Conservation (phyloP, 2,113 vertebrate genomes). For the Felis chaus region DNA sequence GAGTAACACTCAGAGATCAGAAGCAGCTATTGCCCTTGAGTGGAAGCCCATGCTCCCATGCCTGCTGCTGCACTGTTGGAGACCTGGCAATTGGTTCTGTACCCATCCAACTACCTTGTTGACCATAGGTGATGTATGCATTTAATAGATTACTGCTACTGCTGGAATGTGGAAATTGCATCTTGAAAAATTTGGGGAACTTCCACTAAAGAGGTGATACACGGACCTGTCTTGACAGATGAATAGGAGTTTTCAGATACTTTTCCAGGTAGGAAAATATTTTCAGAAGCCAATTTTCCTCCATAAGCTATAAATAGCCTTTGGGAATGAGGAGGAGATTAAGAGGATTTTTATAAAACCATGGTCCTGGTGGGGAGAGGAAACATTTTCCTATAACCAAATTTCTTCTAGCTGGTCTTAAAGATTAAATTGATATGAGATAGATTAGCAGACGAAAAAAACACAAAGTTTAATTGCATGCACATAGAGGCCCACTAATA, state of each 20-base stretch:
- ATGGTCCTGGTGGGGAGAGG: neutral
- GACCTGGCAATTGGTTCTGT: neutral
- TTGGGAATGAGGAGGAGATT: neutral
- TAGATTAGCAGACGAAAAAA: neutral
- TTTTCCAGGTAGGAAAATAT: neutral
- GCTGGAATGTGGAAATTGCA: neutral
- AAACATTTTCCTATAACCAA: neutral
- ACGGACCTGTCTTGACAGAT: neutral
- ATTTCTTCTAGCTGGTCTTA: neutral
- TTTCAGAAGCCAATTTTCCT: neutral
- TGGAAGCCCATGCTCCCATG: neutral
- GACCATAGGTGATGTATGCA: neutral
- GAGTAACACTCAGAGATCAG: neutral
- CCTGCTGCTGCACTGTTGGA: neutral
- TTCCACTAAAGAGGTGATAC: neutral
- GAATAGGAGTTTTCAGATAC: neutral
- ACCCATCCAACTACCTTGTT: neutral
- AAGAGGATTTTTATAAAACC: neutral
- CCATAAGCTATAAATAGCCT: neutral
- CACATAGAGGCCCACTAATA: neutral
- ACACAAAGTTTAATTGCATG: neutral
- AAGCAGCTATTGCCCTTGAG: neutral
- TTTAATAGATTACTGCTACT: neutral
- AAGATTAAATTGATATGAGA: neutral
- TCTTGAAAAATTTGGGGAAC: neutral